A percentile compares a stretch with the other conserved stretches of the same genome.
These are phyloP conservation scores for Threskiornis aethiopicus DNA, from an alignment of 2,797 vertebrate species.

Conservation along the genomic window DNA sequence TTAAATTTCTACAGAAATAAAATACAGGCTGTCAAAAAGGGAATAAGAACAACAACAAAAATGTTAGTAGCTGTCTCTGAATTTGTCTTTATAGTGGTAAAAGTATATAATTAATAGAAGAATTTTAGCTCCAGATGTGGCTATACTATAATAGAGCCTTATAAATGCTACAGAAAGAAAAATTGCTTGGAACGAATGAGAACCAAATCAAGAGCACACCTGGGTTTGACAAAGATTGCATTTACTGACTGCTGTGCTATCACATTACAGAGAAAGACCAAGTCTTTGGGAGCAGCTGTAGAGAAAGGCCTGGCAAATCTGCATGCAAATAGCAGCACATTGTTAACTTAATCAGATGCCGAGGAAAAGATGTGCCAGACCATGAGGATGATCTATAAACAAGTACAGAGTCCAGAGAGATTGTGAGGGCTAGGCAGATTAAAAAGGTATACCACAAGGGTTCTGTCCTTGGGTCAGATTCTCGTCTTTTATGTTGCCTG, in stretches of 20 bases:
- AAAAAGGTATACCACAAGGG: constrained; percentile 79
- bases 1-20: constrained; percentile 65
- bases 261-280: constrained; percentile 94
- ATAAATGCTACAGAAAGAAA: constrained; percentile 91
- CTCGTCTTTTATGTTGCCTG: constrained; percentile 45
- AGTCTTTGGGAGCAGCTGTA: constrained; percentile 90
- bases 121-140: constrained; percentile 97
- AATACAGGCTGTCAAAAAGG: constrained; percentile 85
- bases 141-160: constrained; percentile 98
- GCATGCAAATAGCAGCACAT: constrained; percentile 99
- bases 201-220: constrained; percentile 97
- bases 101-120: constrained; percentile 99
- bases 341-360: constrained; percentile 99
- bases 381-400: constrained; percentile 78
- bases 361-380: constrained; percentile 87
- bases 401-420: constrained; percentile 79
- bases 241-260: constrained; percentile 98
- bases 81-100: constrained; percentile 83
- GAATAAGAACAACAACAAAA: constrained; percentile 89
- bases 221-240: constrained; percentile 99
- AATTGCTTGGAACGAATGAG: constrained; percentile 96
- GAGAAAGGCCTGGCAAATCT: constrained; percentile 95
- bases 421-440: constrained; percentile 80
- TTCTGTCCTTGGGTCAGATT: constrained; percentile 73
- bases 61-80: constrained; percentile 74